Evolutionary conservation across 1,140 invertebrate genomes (phyloP).

Genomic region (Drosophila suzukii): DNA sequence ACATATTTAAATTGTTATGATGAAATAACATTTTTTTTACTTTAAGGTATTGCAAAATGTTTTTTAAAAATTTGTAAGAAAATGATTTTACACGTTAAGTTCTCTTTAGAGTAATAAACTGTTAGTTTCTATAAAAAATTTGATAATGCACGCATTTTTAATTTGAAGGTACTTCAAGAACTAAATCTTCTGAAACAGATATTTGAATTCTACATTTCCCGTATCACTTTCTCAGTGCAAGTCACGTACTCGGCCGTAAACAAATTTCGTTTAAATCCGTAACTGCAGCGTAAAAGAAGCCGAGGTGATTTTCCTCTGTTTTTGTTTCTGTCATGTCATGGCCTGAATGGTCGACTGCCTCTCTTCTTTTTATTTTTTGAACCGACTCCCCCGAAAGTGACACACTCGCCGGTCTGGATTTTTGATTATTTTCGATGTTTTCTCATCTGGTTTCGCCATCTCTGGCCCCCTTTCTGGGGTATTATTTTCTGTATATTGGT

Average conservation of each 20-base stretch:
- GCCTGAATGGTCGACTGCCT: constrained; percentile 38
- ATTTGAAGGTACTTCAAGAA: neutral
- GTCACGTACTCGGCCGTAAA: constrained; percentile 19
- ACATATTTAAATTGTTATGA: too few relatives aligned
- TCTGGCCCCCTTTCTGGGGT: neutral
- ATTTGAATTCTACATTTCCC: neutral
- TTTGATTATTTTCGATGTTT: constrained; percentile 48
- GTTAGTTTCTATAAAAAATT: neutral
- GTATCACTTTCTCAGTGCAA: constrained; percentile 12
- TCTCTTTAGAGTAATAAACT: neutral
- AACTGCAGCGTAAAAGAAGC: constrained; percentile 54
- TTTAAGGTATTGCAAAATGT: too few relatives aligned
- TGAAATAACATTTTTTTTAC: too few relatives aligned
- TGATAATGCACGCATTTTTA: neutral
- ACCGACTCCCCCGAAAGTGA: constrained; percentile 61
- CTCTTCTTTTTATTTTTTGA: constrained; percentile 1
- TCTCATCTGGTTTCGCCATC: constrained; percentile 24
- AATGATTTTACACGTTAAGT: neutral
- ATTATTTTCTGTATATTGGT: constrained; percentile 11
- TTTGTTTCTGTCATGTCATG: constrained; percentile 73
- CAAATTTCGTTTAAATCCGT: constrained; percentile 58
- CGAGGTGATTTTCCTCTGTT: constrained; percentile 17
- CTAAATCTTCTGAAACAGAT: too few relatives aligned
- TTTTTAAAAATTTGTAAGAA: too few relatives aligned
- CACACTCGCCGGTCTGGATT: constrained; percentile 53